Percentiles rank a stretch among this genome's conserved stretches.
Conservation (phyloP, 2,888 invertebrate species). For the Nymphalis c-album region DNA sequence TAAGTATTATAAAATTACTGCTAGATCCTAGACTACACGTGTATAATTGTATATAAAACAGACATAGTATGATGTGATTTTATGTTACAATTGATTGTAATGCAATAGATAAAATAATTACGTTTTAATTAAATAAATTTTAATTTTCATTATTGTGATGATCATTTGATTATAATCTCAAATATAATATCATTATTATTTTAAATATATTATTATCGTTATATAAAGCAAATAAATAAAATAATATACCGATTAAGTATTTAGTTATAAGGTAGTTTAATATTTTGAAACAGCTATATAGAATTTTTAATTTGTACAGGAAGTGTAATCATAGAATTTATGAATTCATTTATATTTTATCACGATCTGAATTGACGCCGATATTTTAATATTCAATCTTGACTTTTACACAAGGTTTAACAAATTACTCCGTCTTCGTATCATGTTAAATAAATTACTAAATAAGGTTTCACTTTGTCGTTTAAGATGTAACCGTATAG, state of each 20-base stretch:
- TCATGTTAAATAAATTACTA: too few relatives aligned
- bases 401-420: not conserved
- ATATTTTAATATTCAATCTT: not conserved
- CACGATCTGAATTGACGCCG: slow-evolving; percentile 9
- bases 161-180: not conserved
- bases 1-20: not conserved
- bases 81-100: not conserved
- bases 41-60: not conserved
- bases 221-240: not conserved
- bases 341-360: not conserved
- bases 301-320: not conserved
- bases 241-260: too few relatives aligned
- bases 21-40: not conserved
- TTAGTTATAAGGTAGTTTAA: not conserved
- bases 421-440: not conserved
- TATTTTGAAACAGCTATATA: not conserved
- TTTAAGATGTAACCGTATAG: too few relatives aligned
- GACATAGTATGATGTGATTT: not conserved
- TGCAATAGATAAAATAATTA: not conserved
- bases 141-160: slow-evolving; percentile 4
- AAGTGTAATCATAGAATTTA: slow-evolving; percentile 1
- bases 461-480: too few relatives aligned
- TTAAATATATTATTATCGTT: not conserved
- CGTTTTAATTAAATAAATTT: not conserved
- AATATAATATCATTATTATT: not conserved